These are phyloP conservation scores for Nerophis ophidion DNA, from an alignment of 2,113 vertebrate genomes.

Conservation along the genomic window DNA sequence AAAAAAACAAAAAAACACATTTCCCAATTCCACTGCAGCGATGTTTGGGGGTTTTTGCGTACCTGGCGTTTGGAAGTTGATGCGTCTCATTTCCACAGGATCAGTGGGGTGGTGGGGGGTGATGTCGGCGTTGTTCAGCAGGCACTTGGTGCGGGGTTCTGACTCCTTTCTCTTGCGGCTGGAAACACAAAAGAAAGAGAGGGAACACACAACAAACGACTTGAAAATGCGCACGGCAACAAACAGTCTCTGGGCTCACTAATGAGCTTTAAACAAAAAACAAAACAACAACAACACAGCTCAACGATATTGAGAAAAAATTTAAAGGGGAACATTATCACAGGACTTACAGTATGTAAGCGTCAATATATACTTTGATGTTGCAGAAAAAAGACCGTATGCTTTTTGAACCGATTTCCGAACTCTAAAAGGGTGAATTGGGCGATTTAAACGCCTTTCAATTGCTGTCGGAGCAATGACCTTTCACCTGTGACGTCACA, in stretches of 20 bases:
- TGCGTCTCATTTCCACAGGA: conserved; percentile 94
- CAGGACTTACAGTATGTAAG: no score
- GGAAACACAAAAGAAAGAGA: conserved; percentile 17
- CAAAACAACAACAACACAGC: not conserved
- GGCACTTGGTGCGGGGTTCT: conserved; percentile 89
- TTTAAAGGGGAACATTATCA: no score
- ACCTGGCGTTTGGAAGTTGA: conserved; percentile 99
- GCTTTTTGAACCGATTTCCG: no score
- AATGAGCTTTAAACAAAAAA: not conserved
- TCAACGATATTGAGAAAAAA: not conserved
- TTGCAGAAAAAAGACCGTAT: no score
- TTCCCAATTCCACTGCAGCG: no score
- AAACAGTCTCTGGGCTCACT: not conserved
- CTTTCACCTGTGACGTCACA: no score
- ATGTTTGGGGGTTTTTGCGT: conserved; percentile 12
- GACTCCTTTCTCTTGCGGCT: conserved; percentile 93
- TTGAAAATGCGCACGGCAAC: not conserved
- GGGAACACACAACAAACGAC: conserved; percentile 19
- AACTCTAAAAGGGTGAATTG: no score
- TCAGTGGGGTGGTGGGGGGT: conserved; percentile 92
- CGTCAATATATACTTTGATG: no score
- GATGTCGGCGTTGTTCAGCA: conserved; percentile 92
- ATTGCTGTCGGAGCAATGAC: no score
- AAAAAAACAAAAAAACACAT: no score
- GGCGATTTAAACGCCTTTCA: no score